phyloP scores from a whole-genome alignment of 2,888 invertebrate species.

The Perdita meconis region DNA sequence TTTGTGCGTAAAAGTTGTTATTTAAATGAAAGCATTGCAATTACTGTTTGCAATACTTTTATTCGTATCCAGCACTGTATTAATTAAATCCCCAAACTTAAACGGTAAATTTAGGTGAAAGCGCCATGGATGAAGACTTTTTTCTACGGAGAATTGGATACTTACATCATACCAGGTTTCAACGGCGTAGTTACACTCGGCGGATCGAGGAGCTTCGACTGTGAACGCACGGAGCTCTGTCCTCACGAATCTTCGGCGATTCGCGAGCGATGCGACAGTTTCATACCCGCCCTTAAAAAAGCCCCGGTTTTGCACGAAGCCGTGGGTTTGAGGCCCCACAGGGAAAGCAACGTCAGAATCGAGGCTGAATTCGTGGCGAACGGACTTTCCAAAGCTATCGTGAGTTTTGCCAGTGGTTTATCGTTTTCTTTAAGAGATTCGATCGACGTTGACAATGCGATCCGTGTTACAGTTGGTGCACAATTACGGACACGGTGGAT shows the following conservation, averaged over 20 bases:
- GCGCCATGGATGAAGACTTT: constrained; percentile 97
- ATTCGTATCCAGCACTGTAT: too few species aligned
- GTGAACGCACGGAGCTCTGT: constrained; percentile 88
- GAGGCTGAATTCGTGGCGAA: constrained; percentile 86
- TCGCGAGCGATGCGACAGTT: constrained; percentile 90
- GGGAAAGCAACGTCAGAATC: constrained; percentile 89
- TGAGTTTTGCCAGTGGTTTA: constrained; percentile 52
- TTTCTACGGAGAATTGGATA: constrained; percentile 93
- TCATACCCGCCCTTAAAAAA: constrained; percentile 88
- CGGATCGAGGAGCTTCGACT: constrained; percentile 93
- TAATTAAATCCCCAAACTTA: too few species aligned
- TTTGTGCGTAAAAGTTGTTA: neutral
- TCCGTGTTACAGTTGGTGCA: constrained; percentile 88
- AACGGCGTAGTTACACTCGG: constrained; percentile 92
- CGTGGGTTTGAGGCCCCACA: constrained; percentile 92
- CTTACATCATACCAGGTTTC: constrained; percentile 93
- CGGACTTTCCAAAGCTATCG: constrained; percentile 67
- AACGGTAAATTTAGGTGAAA: constrained; percentile 85
- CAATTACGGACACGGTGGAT: constrained; percentile 98
- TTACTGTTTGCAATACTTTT: too few species aligned
- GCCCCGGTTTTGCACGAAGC: constrained; percentile 77
- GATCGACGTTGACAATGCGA: constrained; percentile 2
- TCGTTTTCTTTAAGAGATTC: neutral
- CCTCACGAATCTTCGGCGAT: constrained; percentile 91
- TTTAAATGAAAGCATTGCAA: too few species aligned